phyloP scores from a whole-genome alignment of 2,113 vertebrate genomes.

The pig (Sus scrofa) region DNA sequence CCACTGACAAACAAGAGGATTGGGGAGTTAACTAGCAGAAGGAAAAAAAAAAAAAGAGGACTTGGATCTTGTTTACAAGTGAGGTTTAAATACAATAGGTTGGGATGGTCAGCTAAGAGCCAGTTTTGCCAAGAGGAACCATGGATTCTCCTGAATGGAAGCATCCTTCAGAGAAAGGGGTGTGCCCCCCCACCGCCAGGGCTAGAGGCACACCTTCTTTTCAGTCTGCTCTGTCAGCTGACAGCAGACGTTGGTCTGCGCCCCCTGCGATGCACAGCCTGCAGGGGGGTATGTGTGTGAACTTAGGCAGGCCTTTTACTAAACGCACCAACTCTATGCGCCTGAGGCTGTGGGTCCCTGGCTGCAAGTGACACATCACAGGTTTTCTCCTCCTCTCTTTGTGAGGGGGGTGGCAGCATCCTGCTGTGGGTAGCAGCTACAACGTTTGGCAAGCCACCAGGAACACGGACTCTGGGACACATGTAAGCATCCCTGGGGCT shows the following conservation, averaged over 20 bases:
- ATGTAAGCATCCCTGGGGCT: neutral
- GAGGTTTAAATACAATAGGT: conserved; percentile 2
- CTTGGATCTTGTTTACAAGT: neutral
- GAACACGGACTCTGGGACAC: neutral
- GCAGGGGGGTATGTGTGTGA: neutral
- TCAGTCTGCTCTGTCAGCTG: neutral
- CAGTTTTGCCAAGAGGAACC: conserved; percentile 27
- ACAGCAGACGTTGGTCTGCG: neutral
- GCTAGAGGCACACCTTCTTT: neutral
- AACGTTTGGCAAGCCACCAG: neutral
- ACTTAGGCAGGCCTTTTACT: neutral
- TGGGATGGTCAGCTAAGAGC: neutral
- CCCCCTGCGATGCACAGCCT: neutral
- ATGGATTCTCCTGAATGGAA: conserved; percentile 30
- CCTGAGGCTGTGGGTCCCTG: neutral
- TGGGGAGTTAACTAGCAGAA: neutral
- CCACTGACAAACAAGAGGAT: neutral
- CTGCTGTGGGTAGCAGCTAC: neutral
- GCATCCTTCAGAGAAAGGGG: neutral
- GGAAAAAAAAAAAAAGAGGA: neutral
- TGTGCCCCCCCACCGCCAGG: too few species aligned
- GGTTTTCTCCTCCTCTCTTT: neutral
- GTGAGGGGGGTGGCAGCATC: neutral
- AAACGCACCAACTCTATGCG: neutral
- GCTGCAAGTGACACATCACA: neutral